These are phyloP conservation scores for Pampusana beccarii DNA, from an alignment of 2,113 vertebrate genomes.

Conservation along the genomic window DNA sequence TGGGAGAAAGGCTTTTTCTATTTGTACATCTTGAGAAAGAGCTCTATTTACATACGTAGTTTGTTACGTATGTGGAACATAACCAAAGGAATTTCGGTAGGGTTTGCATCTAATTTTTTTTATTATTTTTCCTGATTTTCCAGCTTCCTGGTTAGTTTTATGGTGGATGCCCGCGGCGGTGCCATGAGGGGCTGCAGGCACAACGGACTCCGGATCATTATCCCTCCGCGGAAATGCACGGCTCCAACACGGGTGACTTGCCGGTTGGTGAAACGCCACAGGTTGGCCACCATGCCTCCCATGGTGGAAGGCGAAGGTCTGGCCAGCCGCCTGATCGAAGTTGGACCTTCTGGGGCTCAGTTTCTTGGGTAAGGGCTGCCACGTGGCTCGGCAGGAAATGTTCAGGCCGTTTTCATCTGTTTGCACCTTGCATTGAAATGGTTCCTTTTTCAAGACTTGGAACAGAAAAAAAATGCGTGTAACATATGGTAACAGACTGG, in stretches of 20 bases:
- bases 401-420: not conserved
- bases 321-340: conserved; percentile 93
- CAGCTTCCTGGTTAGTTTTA: conserved; percentile 98
- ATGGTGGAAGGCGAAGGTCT: conserved; percentile 96
- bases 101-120: not conserved
- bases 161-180: conserved; percentile 97
- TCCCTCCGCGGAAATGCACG: conserved; percentile 93
- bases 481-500: not conserved
- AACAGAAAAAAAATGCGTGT: not conserved
- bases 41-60: not conserved
- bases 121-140: conserved; percentile 17
- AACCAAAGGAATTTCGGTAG: fast-evolving
- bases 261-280: conserved; percentile 93
- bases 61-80: not conserved
- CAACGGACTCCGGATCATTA: conserved; percentile 93
- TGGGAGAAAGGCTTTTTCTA: conserved; percentile 28
- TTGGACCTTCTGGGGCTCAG: conserved; percentile 95
- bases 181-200: conserved; percentile 97
- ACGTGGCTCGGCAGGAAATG: not conserved
- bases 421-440: not conserved
- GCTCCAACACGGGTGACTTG: conserved; percentile 96
- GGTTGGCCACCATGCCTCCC: conserved; percentile 95
- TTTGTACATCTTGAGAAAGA: not conserved
- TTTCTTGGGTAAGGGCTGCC: conserved; percentile 93
- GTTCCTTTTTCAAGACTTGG: not conserved